A percentile compares a stretch with the other conserved stretches of the same genome.
phyloP scores from a whole-genome alignment of 2,113 vertebrate genomes.

The Cinclus cinclus region DNA sequence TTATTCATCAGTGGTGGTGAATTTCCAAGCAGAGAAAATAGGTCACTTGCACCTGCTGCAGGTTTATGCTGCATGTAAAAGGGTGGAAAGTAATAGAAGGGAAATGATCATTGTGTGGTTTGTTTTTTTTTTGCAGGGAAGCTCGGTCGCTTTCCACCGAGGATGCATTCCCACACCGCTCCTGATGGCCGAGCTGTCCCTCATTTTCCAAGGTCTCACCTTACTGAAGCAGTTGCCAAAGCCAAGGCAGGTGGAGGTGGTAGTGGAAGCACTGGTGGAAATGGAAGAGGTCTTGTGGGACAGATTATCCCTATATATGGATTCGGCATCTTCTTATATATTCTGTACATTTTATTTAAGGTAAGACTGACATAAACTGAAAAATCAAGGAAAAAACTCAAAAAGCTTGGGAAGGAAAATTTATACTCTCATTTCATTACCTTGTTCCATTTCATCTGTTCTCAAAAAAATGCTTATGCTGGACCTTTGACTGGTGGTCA shows the following conservation, averaged over 20 bases:
- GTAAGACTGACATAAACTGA: constrained; percentile 69
- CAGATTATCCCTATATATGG: constrained; percentile 95
- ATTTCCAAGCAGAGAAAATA: neutral
- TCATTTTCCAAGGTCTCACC: constrained; percentile 76
- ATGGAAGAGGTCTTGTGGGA: constrained; percentile 84
- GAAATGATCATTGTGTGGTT: neutral
- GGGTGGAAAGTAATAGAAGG: neutral
- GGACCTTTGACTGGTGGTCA: neutral
- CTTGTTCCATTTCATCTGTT: neutral
- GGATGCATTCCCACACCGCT: constrained; percentile 69
- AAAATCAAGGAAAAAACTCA: neutral
- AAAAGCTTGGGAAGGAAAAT: neutral
- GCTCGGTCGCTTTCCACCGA: constrained; percentile 77
- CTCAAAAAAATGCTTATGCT: neutral
- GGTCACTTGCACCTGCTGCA: neutral
- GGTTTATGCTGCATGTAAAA: neutral
- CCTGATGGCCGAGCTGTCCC: constrained; percentile 67
- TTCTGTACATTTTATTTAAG: constrained; percentile 94
- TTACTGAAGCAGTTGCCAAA: constrained; percentile 80
- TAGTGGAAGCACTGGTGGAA: constrained; percentile 53
- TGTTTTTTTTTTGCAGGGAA: constrained; percentile 76
- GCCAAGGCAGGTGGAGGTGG: constrained; percentile 71
- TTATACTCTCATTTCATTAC: neutral
- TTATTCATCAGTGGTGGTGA: neutral
- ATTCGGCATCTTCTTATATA: constrained; percentile 94